Evolutionary conservation across 2,113 vertebrate genomes (phyloP).

Genomic region (Hemicordylus capensis): DNA sequence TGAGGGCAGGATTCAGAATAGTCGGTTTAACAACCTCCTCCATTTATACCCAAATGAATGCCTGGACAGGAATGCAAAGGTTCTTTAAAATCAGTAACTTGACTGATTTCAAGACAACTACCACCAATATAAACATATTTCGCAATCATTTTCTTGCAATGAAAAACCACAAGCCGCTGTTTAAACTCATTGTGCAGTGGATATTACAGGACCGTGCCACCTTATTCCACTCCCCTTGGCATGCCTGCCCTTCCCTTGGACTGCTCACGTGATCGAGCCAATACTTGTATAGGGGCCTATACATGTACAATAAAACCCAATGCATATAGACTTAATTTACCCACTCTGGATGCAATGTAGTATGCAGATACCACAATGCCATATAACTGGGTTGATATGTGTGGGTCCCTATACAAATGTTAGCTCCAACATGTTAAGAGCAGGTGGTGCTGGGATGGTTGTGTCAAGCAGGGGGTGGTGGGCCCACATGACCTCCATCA

Average conservation of each 20-base stretch:
- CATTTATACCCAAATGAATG: neutral
- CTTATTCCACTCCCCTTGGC: neutral
- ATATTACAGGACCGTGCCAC: neutral
- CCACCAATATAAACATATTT: neutral
- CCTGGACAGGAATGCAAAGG: neutral
- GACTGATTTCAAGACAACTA: neutral
- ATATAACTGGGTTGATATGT: neutral
- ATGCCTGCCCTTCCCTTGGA: neutral
- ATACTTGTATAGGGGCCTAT: neutral
- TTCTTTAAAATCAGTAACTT: neutral
- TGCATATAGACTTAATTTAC: neutral
- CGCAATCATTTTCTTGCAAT: neutral
- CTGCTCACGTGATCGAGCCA: neutral
- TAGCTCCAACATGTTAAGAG: too few species aligned
- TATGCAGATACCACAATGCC: too few species aligned
- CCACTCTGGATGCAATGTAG: neutral
- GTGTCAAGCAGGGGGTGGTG: too few species aligned
- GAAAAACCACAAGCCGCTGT: neutral
- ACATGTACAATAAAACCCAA: neutral
- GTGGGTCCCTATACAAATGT: too few species aligned
- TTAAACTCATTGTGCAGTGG: neutral
- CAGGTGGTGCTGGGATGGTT: too few species aligned
- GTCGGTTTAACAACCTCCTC: too few species aligned
- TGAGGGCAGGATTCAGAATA: too few species aligned
- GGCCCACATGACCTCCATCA: too few species aligned